These are phyloP conservation scores for Teleopsis dalmanni DNA, from an alignment of 1,140 invertebrate genomes.

Conservation along the genomic window DNA sequence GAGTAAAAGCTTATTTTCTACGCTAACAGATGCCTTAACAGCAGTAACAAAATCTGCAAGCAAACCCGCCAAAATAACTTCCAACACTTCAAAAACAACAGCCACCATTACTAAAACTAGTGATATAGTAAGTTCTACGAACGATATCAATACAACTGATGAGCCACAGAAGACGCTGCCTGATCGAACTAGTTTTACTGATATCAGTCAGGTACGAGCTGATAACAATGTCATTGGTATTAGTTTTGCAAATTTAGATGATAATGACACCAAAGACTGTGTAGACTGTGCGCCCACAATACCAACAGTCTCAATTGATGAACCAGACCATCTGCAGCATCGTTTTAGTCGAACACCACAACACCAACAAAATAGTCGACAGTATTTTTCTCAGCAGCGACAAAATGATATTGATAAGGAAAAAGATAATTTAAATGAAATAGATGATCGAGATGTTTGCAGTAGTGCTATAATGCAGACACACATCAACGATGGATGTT, in stretches of 20 bases:
- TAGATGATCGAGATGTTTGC: background rate
- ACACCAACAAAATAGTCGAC: conserved; percentile 3
- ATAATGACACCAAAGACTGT: conserved; percentile 20
- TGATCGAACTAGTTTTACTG: too few relatives aligned
- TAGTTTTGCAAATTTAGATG: conserved; percentile 22
- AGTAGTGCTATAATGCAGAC: background rate
- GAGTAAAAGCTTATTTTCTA: background rate
- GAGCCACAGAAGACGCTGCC: background rate
- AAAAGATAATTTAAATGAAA: conserved; percentile 6
- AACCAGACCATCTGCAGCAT: conserved; percentile 37
- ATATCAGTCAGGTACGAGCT: too few relatives aligned
- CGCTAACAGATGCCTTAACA: conserved; percentile 1
- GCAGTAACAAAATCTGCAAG: background rate
- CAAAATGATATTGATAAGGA: conserved; percentile 10
- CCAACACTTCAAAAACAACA: background rate
- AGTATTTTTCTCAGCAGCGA: background rate
- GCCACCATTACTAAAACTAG: too few relatives aligned
- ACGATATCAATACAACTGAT: background rate
- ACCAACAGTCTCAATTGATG: conserved; percentile 21
- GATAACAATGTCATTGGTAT: conserved; percentile 35
- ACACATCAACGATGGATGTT: conserved; percentile 17
- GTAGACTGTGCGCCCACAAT: conserved; percentile 13
- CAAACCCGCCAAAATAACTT: background rate
- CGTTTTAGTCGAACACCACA: conserved; percentile 26
- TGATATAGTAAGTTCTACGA: too few relatives aligned